A percentile compares a stretch with the other conserved stretches of the same genome.
Evolutionary conservation across 2,113 vertebrate species (phyloP).

Genomic region (Microtus ochrogaster): DNA sequence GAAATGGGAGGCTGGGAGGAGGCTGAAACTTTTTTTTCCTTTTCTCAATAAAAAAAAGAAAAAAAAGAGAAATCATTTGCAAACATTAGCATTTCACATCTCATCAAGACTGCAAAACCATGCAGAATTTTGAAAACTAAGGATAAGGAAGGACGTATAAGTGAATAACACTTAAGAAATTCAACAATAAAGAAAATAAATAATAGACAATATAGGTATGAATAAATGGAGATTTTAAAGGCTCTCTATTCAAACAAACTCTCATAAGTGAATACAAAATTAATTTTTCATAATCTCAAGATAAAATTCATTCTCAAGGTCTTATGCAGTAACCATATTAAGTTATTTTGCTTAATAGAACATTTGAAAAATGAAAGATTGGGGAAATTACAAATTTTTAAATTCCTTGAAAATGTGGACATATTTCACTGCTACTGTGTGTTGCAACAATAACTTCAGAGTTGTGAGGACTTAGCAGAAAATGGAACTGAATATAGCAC

Average conservation of each 20-base stretch:
- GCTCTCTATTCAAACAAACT: background rate
- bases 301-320: background rate
- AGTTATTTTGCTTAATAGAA: background rate
- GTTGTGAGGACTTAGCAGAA: background rate
- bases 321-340: background rate
- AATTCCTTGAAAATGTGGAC: background rate
- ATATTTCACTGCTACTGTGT: background rate
- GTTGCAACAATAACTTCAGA: background rate
- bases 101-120: background rate
- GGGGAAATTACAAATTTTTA: background rate
- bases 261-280: constrained; percentile 19
- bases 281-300: background rate
- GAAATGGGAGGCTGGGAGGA: no score
- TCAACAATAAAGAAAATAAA: no score
- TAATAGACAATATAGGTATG: background rate
- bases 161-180: no score
- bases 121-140: background rate
- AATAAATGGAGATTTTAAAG: background rate
- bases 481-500: background rate
- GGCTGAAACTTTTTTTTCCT: no score
- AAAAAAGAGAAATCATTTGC: background rate
- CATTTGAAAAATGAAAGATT: background rate
- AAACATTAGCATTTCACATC: background rate
- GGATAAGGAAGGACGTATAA: background rate
- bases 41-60: no score